These are phyloP conservation scores for Drosophila sechellia DNA, from an alignment of 1,140 invertebrate species.

Conservation along the genomic window DNA sequence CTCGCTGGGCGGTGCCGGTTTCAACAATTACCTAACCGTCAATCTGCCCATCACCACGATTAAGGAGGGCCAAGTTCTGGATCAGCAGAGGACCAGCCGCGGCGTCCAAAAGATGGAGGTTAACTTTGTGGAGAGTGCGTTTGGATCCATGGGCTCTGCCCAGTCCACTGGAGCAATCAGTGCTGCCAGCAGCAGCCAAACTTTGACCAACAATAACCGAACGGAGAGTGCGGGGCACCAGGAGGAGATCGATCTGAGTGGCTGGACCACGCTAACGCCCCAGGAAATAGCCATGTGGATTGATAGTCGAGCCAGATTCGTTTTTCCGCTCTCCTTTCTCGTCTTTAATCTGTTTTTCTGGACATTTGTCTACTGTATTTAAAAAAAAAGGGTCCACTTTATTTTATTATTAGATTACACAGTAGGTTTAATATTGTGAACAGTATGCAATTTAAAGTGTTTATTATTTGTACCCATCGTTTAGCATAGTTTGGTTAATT, in stretches of 20 bases:
- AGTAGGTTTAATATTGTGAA: neutral
- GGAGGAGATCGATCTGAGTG: conserved; percentile 70
- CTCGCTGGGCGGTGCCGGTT: conserved; percentile 65
- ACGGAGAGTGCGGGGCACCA: conserved; percentile 22
- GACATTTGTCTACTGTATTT: conserved; percentile 88
- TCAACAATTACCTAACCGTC: conserved; percentile 76
- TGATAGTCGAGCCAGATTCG: conserved; percentile 89
- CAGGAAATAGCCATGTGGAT: conserved; percentile 95
- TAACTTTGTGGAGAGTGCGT: conserved; percentile 60
- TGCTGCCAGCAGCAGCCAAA: conserved; percentile 14
- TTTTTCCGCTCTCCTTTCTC: conserved; percentile 92
- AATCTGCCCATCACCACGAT: conserved; percentile 77
- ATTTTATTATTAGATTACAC: neutral
- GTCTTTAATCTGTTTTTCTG: conserved; percentile 94
- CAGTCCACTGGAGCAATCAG: conserved; percentile 1
- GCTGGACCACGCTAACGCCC: conserved; percentile 93
- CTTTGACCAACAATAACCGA: conserved; percentile 39
- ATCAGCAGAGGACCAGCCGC: neutral
- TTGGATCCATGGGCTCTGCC: conserved; percentile 10
- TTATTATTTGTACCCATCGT: neutral
- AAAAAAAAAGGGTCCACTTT: neutral
- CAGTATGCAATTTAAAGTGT: neutral
- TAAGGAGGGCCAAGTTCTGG: conserved; percentile 60
- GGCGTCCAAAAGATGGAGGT: conserved; percentile 42
- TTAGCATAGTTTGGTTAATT: neutral